Conservation (phyloP, 2,888 invertebrate species). For the Drosophila borborema region DNA sequence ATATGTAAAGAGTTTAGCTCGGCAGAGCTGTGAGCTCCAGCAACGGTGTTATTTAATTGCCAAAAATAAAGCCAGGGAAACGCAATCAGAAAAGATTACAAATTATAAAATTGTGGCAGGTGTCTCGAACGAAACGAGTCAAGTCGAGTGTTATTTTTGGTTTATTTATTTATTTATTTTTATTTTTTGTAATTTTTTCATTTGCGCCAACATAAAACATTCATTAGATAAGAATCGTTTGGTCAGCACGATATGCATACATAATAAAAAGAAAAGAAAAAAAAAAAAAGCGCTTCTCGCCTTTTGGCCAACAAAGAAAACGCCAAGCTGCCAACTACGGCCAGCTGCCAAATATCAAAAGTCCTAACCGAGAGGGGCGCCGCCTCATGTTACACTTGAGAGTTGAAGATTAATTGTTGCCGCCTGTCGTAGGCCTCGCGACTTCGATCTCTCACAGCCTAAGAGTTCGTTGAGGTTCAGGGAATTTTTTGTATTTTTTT, state of each 20-base stretch:
- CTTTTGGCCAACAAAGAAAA: neutral
- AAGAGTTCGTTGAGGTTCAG: conserved; percentile 39
- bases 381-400: conserved; percentile 75
- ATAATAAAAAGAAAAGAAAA: conserved; percentile 17
- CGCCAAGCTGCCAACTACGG: conserved; percentile 36
- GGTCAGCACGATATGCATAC: conserved; percentile 40
- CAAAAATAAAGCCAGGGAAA: conserved; percentile 25
- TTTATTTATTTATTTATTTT: neutral
- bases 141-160: neutral
- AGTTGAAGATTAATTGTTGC: conserved; percentile 62
- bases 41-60: conserved; percentile 51
- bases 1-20: neutral
- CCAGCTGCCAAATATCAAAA: conserved; percentile 58
- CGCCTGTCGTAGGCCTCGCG: conserved; percentile 34
- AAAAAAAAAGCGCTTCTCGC: neutral
- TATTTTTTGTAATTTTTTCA: neutral
- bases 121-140: conserved; percentile 34
- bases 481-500: conserved; percentile 6
- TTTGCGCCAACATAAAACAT: conserved; percentile 48
- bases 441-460: conserved; percentile 12
- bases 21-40: conserved; percentile 5
- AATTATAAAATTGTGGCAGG: conserved; percentile 45
- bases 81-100: conserved; percentile 35
- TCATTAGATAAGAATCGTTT: conserved; percentile 46
- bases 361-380: conserved; percentile 43